A percentile compares a stretch with the other conserved stretches of the same genome.
Conservation (phyloP, 2,888 invertebrate species). For the Druceiella hillmani region DNA sequence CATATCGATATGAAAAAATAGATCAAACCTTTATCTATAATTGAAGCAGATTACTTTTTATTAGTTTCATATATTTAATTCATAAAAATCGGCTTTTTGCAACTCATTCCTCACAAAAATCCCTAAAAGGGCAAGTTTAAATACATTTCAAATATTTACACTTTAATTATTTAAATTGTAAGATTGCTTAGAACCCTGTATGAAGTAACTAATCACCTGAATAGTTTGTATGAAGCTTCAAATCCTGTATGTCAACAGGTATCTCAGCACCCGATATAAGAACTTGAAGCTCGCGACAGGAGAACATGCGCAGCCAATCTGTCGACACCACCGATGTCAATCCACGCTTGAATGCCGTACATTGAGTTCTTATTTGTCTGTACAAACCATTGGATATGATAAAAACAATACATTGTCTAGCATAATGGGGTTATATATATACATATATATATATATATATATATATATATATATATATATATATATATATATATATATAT, state of each 20-base stretch:
- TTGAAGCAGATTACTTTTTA: too few relatives aligned
- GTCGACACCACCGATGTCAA: constrained; percentile 85
- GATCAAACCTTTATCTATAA: too few relatives aligned
- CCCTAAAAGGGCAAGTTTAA: neutral
- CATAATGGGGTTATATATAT: too few relatives aligned
- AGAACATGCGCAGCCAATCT: constrained; percentile 93
- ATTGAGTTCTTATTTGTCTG: constrained; percentile 78
- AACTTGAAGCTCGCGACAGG: constrained; percentile 86
- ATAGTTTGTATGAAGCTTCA: constrained; percentile 83
- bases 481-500: too few relatives aligned
- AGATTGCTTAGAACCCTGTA: neutral
- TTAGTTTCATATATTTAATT: too few relatives aligned
- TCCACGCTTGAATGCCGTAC: constrained; percentile 83
- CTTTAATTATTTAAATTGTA: neutral
- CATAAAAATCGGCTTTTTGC: too few relatives aligned
- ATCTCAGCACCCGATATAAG: constrained; percentile 95
- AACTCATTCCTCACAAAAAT: too few relatives aligned
- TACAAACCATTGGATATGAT: constrained; percentile 9
- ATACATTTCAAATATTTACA: neutral
- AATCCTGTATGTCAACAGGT: constrained; percentile 88
- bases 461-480: too few relatives aligned
- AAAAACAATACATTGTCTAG: too few relatives aligned
- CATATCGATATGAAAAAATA: too few relatives aligned
- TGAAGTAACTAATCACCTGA: constrained; percentile 48
- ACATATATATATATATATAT: too few relatives aligned